Base-by-base conservation (phyloP, 2,888 invertebrate species). In the Limnephilus auricula region DNA sequence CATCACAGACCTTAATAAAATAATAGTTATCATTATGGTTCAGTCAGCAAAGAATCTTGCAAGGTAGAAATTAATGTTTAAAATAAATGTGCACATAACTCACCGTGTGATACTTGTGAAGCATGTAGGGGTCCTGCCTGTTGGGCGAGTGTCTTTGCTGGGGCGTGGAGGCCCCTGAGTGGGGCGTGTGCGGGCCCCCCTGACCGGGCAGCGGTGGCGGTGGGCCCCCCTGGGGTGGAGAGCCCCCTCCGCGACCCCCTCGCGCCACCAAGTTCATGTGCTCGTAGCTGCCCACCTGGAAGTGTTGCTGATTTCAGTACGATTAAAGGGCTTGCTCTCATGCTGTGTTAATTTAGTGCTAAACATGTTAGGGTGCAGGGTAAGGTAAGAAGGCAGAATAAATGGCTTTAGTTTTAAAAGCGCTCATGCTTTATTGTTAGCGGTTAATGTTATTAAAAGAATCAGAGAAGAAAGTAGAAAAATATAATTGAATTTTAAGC, bases 91-190 rank as follows among this genome's bases (percentile, higher is more conserved):
- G 80, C 5, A 31, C 37, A 45, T 2, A 79, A 96, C 98, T 97
- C 96, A 99, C 99, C 95, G 99, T 99, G 95, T 99, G 99, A 95
- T 99, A 99, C 96, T 99, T 99, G 96, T 99, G 99, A 94, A 98
- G 96, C 95, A 98, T 98, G 95, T 98, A 98, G n/a, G 93, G 92
- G 80, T 93, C 93, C 88, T 93, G 93, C 93, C 97, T 96, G 94
- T 98, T 98, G 79, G 98, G 98, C 94, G 98, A 97, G 94, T 97
- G 97, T 94, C 97, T 97, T 85, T 97, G 97, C 94, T 97, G 97
- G 89, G 98, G 98, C 82, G 99, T 98, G 92, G 99, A 98, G 94
- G 99, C 97, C 89, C 99, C 99, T 94, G 98, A 98, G 90, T 92
- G 93, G 3, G 93, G 93, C 6, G 93, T 93, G 83, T 93, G 92